phyloP scores from a whole-genome alignment of 1,140 invertebrate genomes.

The Portunus trituberculatus region DNA sequence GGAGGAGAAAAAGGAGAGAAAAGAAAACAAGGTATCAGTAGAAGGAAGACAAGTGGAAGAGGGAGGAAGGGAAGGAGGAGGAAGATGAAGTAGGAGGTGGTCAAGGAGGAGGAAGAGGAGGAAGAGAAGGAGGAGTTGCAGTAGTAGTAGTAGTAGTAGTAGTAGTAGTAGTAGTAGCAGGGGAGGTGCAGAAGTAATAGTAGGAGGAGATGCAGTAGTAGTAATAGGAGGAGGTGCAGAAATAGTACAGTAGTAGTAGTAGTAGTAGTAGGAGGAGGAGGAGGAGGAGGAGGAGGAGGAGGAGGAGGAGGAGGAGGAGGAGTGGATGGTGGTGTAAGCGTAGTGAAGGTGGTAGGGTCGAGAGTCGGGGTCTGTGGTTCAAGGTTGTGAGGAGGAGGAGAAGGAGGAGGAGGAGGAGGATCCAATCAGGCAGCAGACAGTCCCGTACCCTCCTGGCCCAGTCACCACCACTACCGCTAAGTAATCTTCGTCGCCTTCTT shows the following conservation, averaged over 20 bases:
- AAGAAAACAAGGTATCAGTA: neutral
- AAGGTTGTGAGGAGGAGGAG: constrained; percentile 40
- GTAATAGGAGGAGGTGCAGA: too few relatives aligned
- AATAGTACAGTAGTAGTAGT: too few relatives aligned
- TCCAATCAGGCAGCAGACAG: neutral
- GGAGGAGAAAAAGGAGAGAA: too few relatives aligned
- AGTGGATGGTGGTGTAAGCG: constrained; percentile 42
- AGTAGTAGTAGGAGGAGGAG: neutral
- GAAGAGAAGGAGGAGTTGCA: neutral
- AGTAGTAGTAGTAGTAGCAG: too few relatives aligned
- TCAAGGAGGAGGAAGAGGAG: too few relatives aligned
- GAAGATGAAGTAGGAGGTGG: neutral
- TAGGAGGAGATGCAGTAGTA: too few relatives aligned
- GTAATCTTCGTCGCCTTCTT: neutral
- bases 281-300: neutral
- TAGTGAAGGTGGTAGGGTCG: constrained; percentile 52
- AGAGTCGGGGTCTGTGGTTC: constrained; percentile 54
- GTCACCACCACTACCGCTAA: constrained; percentile 23
- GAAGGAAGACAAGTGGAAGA: neutral
- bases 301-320: constrained; percentile 28
- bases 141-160: too few relatives aligned
- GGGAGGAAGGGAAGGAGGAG: neutral
- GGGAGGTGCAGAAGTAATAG: too few relatives aligned
- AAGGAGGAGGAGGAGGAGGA: neutral
- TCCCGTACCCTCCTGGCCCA: constrained; percentile 51